phyloP scores from a whole-genome alignment of 2,113 vertebrate genomes.

The Gallinago undulata region DNA sequence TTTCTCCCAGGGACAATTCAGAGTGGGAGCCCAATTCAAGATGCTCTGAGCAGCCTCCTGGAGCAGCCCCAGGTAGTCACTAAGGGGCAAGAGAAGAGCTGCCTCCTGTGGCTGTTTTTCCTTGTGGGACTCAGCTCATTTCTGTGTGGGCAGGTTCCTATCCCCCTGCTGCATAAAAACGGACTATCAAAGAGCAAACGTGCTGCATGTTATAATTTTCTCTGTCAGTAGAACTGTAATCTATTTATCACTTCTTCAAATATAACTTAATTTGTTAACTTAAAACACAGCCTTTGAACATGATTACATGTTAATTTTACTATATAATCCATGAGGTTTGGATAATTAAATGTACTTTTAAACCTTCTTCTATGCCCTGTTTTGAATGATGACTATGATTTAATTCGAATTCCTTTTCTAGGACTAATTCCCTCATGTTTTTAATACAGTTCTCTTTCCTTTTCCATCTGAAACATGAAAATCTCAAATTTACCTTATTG shows the following conservation, averaged over 20 bases:
- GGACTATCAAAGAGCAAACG: neutral
- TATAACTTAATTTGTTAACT: neutral
- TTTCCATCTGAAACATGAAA: neutral
- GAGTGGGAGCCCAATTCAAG: neutral
- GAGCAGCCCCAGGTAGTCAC: neutral
- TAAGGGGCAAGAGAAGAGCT: neutral
- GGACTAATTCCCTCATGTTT: neutral
- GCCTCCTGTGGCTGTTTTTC: neutral
- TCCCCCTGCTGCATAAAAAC: neutral
- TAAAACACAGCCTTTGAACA: neutral
- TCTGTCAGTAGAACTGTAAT: slow-evolving; percentile 18
- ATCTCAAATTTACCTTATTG: neutral
- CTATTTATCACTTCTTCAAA: slow-evolving; percentile 22
- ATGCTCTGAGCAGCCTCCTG: neutral
- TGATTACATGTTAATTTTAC: slow-evolving; percentile 3
- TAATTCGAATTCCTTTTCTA: neutral
- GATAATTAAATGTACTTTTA: neutral
- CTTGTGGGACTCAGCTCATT: neutral
- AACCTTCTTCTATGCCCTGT: neutral
- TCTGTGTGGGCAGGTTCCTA: neutral
- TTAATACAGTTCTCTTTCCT: neutral
- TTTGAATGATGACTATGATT: neutral
- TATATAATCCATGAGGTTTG: neutral
- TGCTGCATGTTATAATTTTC: neutral
- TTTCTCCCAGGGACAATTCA: neutral